phyloP scores from a whole-genome alignment of 2,888 invertebrate species.

The Drosophila prostipennis region DNA sequence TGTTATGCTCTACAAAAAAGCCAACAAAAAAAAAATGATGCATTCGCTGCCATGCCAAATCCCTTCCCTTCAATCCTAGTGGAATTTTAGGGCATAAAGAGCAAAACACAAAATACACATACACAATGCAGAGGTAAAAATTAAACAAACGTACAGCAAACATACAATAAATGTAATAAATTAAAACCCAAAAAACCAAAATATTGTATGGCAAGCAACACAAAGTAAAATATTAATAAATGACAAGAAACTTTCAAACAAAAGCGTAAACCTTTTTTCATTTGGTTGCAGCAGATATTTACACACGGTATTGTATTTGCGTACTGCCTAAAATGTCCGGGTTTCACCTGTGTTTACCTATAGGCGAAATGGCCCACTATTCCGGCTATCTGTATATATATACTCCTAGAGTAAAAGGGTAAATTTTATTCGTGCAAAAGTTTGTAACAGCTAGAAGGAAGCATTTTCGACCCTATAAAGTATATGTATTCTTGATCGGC shows the following conservation, averaged over 20 bases:
- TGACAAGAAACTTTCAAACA: constrained; percentile 43
- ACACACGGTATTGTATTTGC: constrained; percentile 26
- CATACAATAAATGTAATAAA: constrained; percentile 43
- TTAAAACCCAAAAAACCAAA: constrained; percentile 36
- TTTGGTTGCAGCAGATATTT: constrained; percentile 31
- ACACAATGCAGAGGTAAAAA: constrained; percentile 24
- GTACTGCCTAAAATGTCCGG: neutral
- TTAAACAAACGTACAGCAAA: constrained; percentile 31
- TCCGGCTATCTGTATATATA: no score
- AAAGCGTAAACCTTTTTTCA: constrained; percentile 8
- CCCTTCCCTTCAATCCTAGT: constrained; percentile 20
- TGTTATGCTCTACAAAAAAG: constrained; percentile 30
- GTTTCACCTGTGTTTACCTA: no score
- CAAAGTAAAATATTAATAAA: constrained; percentile 35
- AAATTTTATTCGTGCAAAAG: no score
- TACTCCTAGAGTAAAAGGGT: no score
- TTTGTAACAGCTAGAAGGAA: no score
- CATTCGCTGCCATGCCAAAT: constrained; percentile 1
- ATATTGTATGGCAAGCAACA: constrained; percentile 31
- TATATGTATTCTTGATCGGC: no score
- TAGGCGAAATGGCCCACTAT: no score
- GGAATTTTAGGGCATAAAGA: constrained; percentile 39
- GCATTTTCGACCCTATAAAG: no score
- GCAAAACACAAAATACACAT: neutral
- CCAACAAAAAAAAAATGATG: neutral